Base-by-base conservation (phyloP, 1,140 invertebrate species). In the Tetramorium parvispinum region DNA sequence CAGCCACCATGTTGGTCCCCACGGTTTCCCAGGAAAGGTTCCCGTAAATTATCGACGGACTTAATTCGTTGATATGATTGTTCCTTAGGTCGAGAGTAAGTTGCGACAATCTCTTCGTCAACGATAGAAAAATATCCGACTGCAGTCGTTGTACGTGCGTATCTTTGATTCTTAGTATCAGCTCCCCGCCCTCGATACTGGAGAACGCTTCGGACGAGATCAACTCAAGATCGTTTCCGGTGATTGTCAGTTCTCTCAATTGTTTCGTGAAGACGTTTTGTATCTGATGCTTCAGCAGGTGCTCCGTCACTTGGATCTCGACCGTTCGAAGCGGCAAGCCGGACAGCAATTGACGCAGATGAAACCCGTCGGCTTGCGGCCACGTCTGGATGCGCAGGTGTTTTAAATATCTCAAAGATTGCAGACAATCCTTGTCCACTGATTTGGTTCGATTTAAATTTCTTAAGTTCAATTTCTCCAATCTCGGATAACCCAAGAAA, bases 1-100 rank as follows among this genome's bases (percentile, higher is more conserved):
- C 97, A 95, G 97, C 96, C 63, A 98, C 96, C 93, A 97, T 96
- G 92, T 97, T 97, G 8, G 98, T 98, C 27, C 97, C 98, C 61
- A 97, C 97, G 87, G 97, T 97, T 94, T 98, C 97, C 98, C 97
- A 98, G 43, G 97, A 97, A 5, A 97, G 97, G 93, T 98, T 98
- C 2, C 97, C 97, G 94, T 98, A 98, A 89, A 98, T 97, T 43
- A 97, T 97, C 21, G 97, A 97, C 43, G 98, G 97, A 94, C 97
- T 97, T 43, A 98, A 95, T 70, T 97, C 97, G 71, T 97, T 96
- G 88, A 98, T 96, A 94, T 97, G 96, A 95, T 98, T 98, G 91
- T 97, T 96, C 86, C 97, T 97, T 61, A 98, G 95, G 93, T 98
- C 98, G 61, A 98, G 95, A 3, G 97, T 97, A n/a, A 98, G 96